These are phyloP conservation scores for Apogon talboti DNA, from an alignment of 2,797 vertebrate species.

Conservation along the genomic window DNA sequence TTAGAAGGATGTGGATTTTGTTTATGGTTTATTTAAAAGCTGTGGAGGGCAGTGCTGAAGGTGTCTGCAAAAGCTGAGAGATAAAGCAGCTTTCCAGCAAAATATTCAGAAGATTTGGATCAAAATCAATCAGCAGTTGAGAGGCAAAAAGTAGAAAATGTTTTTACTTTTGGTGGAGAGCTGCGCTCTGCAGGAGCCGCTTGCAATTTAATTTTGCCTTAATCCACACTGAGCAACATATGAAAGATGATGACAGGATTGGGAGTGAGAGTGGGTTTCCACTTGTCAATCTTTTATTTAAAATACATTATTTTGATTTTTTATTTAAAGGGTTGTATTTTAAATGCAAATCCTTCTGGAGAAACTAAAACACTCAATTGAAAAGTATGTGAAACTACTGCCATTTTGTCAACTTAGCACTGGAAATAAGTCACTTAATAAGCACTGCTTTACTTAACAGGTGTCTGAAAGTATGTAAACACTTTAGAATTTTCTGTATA, in stretches of 20 bases:
- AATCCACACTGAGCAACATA: too few species aligned
- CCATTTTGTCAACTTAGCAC: conserved; percentile 26
- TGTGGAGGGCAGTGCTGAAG: background rate
- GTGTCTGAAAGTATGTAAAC: too few species aligned
- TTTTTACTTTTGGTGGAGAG: conserved; percentile 7
- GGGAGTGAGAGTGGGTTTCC: background rate
- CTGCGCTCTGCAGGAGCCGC: too few species aligned
- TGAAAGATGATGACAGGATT: too few species aligned
- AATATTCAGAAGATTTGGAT: conserved; percentile 14
- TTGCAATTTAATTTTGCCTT: too few species aligned
- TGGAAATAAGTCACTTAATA: conserved; percentile 14
- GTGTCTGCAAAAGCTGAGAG: conserved; percentile 1
- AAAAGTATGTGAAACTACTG: background rate
- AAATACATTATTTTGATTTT: too few species aligned
- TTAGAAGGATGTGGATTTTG: background rate
- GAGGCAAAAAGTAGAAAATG: background rate
- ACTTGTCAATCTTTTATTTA: too few species aligned
- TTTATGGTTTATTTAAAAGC: conserved; percentile 6
- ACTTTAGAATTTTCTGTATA: too few species aligned
- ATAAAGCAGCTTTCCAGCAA: background rate
- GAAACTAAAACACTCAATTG: background rate
- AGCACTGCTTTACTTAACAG: background rate
- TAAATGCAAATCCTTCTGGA: background rate
- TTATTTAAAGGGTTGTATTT: background rate
- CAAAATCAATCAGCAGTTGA: conserved; percentile 8